phyloP scores from a whole-genome alignment of 2,888 invertebrate genomes.

The Therioaphis trifolii region DNA sequence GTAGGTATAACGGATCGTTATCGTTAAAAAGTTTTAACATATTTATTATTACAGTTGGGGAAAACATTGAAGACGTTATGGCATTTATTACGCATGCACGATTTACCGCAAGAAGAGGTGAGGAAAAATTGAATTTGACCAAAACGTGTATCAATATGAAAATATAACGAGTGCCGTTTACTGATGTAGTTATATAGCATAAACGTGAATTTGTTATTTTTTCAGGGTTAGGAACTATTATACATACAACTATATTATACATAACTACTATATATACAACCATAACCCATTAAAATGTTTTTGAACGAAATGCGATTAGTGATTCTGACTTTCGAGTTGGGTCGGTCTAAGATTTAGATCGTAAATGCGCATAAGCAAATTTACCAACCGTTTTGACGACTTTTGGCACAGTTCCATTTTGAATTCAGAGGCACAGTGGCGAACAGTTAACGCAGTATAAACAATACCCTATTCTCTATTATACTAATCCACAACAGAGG shows the following conservation, averaged over 20 bases:
- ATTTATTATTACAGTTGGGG: neutral
- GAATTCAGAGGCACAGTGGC: neutral
- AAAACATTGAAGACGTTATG: neutral
- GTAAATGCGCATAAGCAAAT: neutral
- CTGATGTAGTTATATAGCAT: no score
- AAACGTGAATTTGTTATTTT: no score
- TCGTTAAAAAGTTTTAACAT: neutral
- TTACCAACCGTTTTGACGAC: conserved; percentile 1
- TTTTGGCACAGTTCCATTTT: conserved; percentile 39
- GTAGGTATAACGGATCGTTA: neutral
- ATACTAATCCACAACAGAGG: neutral
- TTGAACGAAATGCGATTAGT: conserved; percentile 6
- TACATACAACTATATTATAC: neutral
- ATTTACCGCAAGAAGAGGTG: no score
- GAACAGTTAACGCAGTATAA: neutral
- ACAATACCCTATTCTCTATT: neutral
- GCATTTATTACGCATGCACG: neutral
- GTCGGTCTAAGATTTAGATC: conserved; percentile 11
- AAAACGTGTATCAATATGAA: no score
- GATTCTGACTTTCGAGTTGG: neutral
- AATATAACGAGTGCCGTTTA: no score
- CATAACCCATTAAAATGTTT: neutral
- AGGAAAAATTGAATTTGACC: neutral
- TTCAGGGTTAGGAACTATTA: neutral
- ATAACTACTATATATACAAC: neutral